Conservation (phyloP, 2,888 invertebrate genomes). For the Epinotia ramella region DNA sequence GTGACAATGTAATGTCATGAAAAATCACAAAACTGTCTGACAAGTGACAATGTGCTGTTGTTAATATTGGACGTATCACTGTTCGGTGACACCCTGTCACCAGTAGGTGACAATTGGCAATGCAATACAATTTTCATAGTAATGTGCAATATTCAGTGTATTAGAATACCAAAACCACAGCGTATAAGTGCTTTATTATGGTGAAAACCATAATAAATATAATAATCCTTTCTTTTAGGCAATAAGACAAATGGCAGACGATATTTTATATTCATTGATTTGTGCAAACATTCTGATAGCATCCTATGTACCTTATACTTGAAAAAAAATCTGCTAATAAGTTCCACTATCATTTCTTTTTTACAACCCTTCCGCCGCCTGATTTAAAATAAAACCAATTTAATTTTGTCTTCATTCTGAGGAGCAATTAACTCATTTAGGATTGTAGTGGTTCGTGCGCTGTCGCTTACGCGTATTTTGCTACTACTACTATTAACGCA, state of each 20-base stretch:
- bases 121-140: background rate
- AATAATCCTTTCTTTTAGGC: background rate
- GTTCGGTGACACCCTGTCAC: too few species aligned
- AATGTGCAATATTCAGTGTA: constrained; percentile 1
- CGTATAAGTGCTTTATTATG: background rate
- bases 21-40: too few species aligned
- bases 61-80: too few species aligned
- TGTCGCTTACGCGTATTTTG: too few species aligned
- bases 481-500: background rate
- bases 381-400: too few species aligned
- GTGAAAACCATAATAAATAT: background rate
- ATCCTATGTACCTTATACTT: background rate
- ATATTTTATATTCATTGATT: background rate
- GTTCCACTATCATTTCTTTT: background rate
- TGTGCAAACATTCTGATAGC: background rate
- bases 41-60: too few species aligned
- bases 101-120: background rate
- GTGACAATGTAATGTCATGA: background rate
- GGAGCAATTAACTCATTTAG: too few species aligned
- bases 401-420: too few species aligned
- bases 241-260: background rate
- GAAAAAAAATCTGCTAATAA: background rate
- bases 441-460: too few species aligned
- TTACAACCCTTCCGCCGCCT: too few species aligned
- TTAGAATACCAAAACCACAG: background rate